Conservation (phyloP, 2,888 invertebrate species). For the Emmelina monodactyla region DNA sequence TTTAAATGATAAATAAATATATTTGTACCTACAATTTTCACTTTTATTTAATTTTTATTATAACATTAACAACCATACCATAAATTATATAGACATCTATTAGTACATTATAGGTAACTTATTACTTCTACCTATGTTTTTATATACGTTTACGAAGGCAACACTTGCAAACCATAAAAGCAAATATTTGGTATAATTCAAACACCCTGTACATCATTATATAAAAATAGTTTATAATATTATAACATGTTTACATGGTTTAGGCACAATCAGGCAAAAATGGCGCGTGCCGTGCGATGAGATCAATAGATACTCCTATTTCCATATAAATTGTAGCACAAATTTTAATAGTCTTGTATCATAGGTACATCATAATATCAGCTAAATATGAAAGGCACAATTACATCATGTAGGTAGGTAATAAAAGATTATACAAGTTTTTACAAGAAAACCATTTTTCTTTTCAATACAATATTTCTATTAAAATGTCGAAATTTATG, state of each 20-base stretch:
- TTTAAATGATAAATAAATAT: neutral
- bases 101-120: neutral
- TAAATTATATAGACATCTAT: neutral
- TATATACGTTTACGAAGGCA: constrained; percentile 44
- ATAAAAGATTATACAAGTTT: neutral
- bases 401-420: neutral
- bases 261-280: constrained; percentile 54
- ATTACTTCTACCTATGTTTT: neutral
- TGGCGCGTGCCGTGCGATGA: constrained; percentile 38
- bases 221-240: constrained; percentile 54
- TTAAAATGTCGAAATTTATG: neutral
- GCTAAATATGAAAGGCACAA: constrained; percentile 30
- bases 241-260: constrained; percentile 29
- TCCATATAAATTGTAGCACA: constrained; percentile 10
- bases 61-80: neutral
- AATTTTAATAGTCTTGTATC: constrained; percentile 17
- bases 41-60: neutral
- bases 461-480: neutral
- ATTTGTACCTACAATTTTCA: neutral
- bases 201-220: constrained; percentile 63
- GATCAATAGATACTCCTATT: constrained; percentile 41
- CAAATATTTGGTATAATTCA: constrained; percentile 61
- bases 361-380: constrained; percentile 23
- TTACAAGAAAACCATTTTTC: neutral
- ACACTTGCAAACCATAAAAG: constrained; percentile 53